A percentile compares a stretch with the other conserved stretches of the same genome.
Conservation (phyloP, 2,888 invertebrate species). For the Orthosia incerta region DNA sequence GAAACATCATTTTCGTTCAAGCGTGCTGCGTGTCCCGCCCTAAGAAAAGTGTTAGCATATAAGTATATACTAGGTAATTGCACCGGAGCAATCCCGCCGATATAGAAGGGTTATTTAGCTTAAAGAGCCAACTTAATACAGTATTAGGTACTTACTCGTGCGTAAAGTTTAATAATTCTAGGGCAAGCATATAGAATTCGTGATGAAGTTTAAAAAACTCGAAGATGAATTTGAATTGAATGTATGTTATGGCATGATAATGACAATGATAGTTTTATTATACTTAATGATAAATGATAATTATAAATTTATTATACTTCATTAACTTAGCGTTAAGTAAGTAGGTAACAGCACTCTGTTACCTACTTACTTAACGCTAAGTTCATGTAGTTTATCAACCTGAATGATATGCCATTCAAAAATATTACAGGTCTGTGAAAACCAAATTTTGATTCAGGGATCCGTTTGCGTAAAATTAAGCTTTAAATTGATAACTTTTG, state of each 20-base stretch:
- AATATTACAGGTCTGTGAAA: too few relatives aligned
- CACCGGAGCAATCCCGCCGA: slow-evolving; percentile 23
- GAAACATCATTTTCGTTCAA: slow-evolving; percentile 9
- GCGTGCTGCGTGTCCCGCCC: neutral
- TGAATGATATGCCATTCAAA: too few relatives aligned
- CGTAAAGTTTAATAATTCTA: slow-evolving; percentile 30
- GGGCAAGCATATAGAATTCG: slow-evolving; percentile 6
- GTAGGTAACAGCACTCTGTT: too few relatives aligned
- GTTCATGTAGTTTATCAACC: too few relatives aligned
- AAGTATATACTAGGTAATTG: slow-evolving; percentile 33
- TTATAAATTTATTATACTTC: too few relatives aligned
- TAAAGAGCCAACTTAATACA: slow-evolving; percentile 46
- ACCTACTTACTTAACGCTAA: too few relatives aligned
- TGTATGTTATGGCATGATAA: neutral
- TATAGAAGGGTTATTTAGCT: slow-evolving; percentile 51
- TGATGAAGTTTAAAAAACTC: neutral
- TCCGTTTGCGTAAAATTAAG: too few relatives aligned
- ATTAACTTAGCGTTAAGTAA: too few relatives aligned
- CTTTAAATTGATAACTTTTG: too few relatives aligned
- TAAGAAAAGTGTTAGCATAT: slow-evolving; percentile 28
- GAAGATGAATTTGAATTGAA: neutral
- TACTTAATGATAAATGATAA: too few relatives aligned
- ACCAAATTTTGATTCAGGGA: too few relatives aligned
- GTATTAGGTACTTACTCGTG: slow-evolving; percentile 25
- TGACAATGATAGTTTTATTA: too few relatives aligned